phyloP scores from a whole-genome alignment of 1,140 invertebrate species.

The Listronotus bonariensis region DNA sequence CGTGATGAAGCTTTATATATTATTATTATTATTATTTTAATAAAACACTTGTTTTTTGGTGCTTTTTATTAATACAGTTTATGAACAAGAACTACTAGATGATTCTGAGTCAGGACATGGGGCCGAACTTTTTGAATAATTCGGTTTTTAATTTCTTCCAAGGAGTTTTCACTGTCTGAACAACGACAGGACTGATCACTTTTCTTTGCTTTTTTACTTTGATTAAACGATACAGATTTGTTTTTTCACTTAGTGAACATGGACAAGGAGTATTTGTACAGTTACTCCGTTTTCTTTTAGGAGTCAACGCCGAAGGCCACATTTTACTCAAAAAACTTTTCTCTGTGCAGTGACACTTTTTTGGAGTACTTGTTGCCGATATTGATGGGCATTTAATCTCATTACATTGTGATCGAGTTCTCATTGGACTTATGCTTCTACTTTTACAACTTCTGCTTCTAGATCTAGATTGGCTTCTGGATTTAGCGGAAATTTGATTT shows the following conservation, averaged over 20 bases:
- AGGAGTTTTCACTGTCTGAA: background rate
- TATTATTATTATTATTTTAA: too few relatives aligned
- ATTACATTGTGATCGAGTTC: background rate
- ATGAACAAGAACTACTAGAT: background rate
- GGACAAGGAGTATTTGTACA: background rate
- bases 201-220: background rate
- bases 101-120: background rate
- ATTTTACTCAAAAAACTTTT: slow-evolving; percentile 16
- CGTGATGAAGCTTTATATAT: too few relatives aligned
- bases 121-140: background rate
- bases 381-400: background rate
- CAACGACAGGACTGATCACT: background rate
- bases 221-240: background rate
- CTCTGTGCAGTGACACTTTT: background rate
- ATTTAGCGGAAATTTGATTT: background rate
- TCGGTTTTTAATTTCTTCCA: background rate
- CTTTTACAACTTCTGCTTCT: background rate
- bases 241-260: background rate
- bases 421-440: background rate
- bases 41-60: too few relatives aligned
- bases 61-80: too few relatives aligned
- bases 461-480: background rate
- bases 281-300: slow-evolving; percentile 3
- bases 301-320: background rate
- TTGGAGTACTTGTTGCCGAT: slow-evolving; percentile 5